A percentile compares a stretch with the other conserved stretches of the same genome.
Evolutionary conservation across 2,113 vertebrate genomes (phyloP).

Genomic region (Podiceps cristatus): DNA sequence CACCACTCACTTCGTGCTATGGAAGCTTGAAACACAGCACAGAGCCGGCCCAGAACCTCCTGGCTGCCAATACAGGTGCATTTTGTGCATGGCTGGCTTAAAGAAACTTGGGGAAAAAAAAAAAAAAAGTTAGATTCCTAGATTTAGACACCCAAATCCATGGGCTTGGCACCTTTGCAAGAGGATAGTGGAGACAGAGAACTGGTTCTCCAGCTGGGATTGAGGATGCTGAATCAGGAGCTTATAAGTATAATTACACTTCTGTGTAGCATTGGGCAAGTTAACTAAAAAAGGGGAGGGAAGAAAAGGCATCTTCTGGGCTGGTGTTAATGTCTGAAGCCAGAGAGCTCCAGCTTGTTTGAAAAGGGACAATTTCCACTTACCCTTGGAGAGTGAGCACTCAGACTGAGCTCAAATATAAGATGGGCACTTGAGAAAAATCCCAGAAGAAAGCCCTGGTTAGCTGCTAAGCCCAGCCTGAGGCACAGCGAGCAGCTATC

Average conservation of each 20-base stretch:
- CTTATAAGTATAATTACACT: rapidly evolving
- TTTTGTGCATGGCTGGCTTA: not conserved
- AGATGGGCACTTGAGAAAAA: not conserved
- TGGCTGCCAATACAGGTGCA: not conserved
- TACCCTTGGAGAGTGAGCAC: rapidly evolving
- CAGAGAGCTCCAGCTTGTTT: not conserved
- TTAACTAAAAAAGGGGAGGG: not conserved
- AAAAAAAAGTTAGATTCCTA: not conserved
- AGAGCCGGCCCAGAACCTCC: not conserved
- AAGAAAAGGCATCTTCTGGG: not conserved
- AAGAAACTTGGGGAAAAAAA: not conserved
- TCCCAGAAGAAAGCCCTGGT: not conserved
- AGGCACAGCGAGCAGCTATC: rapidly evolving
- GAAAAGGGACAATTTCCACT: not conserved
- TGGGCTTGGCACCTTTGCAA: not conserved
- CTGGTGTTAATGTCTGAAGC: not conserved
- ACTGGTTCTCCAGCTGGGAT: not conserved
- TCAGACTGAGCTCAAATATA: not conserved
- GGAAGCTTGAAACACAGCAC: not conserved
- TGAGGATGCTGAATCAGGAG: not conserved
- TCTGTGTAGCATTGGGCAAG: rapidly evolving
- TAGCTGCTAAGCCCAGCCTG: not conserved
- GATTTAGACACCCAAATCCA: not conserved
- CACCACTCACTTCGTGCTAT: rapidly evolving
- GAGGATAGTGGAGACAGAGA: not conserved